Percentiles rank a stretch among this genome's conserved stretches.
These are phyloP conservation scores for Paramisgurnus dabryanus DNA, from an alignment of 2,113 vertebrate species.

Conservation along the genomic window DNA sequence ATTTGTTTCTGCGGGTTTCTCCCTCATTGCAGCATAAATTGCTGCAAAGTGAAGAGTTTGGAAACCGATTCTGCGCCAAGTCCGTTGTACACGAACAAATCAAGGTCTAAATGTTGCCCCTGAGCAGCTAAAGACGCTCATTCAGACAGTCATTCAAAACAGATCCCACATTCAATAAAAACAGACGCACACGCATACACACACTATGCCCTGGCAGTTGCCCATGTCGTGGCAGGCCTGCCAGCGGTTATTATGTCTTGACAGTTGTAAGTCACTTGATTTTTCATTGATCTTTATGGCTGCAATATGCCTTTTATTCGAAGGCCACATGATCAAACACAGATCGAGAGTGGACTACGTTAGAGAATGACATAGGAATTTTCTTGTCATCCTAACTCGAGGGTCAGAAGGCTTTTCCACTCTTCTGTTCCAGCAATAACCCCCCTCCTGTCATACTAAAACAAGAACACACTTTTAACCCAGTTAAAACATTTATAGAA, in stretches of 20 bases:
- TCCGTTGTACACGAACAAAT: slow-evolving; percentile 76
- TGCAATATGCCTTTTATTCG: slow-evolving; percentile 56
- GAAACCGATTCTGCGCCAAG: slow-evolving; percentile 77
- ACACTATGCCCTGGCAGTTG: slow-evolving; percentile 48
- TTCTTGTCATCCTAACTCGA: slow-evolving; percentile 4
- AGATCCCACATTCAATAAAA: slow-evolving; percentile 40
- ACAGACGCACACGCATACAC: slow-evolving; percentile 22
- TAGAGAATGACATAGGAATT: slow-evolving; percentile 31
- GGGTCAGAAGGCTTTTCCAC: slow-evolving; percentile 40
- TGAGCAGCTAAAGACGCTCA: slow-evolving; percentile 76
- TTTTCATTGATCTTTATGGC: slow-evolving; percentile 65
- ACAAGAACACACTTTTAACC: slow-evolving; percentile 30
- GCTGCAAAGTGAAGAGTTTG: slow-evolving; percentile 79
- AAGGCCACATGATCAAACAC: slow-evolving; percentile 58
- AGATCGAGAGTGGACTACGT: slow-evolving; percentile 27
- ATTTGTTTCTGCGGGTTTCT: slow-evolving; percentile 79
- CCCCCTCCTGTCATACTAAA: slow-evolving; percentile 39
- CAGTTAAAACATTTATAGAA: slow-evolving; percentile 36
- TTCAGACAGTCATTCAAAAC: slow-evolving; percentile 39
- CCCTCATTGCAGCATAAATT: slow-evolving; percentile 80
- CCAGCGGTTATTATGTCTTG: slow-evolving; percentile 72
- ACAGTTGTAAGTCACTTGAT: slow-evolving; percentile 72
- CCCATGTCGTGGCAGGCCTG: slow-evolving; percentile 45
- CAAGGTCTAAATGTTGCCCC: slow-evolving; percentile 76
- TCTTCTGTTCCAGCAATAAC: slow-evolving; percentile 37